Evolutionary conservation across 1,140 invertebrate genomes (phyloP).

Genomic region (Tetragnatha versicolor): DNA sequence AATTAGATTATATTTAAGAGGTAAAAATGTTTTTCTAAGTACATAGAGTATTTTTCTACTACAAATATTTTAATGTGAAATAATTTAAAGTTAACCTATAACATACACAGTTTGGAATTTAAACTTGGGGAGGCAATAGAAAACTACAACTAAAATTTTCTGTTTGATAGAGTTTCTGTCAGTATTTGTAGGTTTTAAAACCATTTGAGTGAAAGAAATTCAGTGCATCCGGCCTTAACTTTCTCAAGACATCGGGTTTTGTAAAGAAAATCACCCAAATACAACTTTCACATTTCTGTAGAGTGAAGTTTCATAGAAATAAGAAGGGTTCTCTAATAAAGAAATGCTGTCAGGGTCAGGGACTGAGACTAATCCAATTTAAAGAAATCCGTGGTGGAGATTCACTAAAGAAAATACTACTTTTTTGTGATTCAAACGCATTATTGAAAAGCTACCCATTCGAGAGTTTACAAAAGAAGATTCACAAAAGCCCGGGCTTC

Average conservation of each 20-base stretch:
- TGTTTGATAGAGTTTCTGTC: not conserved
- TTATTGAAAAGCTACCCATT: conserved; percentile 20
- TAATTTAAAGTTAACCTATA: too few species aligned
- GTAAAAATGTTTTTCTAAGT: too few species aligned
- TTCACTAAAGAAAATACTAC: not conserved
- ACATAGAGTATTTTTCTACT: too few species aligned
- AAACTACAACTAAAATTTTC: too few species aligned
- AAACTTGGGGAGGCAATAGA: too few species aligned
- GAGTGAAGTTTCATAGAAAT: not conserved
- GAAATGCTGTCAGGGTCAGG: not conserved
- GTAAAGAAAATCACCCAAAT: not conserved
- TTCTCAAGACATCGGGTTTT: not conserved
- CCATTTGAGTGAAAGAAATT: not conserved
- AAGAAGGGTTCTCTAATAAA: conserved; percentile 10
- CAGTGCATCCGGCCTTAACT: not conserved
- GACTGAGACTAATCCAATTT: conserved; percentile 14
- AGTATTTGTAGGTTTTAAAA: not conserved
- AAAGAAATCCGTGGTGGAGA: not conserved
- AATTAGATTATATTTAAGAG: too few species aligned
- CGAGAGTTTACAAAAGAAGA: conserved; percentile 1
- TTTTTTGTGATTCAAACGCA: not conserved
- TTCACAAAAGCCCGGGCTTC: conserved; percentile 2
- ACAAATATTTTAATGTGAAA: too few species aligned
- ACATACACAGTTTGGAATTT: too few species aligned
- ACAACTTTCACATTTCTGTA: not conserved